Conservation (phyloP, 2,113 vertebrate genomes). For the Cryptomyrus ogoouensis region DNA sequence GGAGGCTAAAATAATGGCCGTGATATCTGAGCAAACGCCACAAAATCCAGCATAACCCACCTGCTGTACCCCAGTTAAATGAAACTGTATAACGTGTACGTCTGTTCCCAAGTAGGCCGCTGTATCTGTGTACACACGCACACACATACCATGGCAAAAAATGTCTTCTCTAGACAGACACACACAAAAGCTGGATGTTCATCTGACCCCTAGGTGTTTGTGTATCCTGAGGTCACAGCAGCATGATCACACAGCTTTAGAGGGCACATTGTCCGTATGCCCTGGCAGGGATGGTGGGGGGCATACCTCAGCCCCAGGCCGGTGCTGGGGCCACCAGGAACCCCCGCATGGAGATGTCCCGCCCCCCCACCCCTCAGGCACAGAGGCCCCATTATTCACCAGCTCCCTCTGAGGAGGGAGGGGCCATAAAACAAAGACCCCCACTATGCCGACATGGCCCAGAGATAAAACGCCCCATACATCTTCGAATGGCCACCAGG, state of each 20-base stretch:
- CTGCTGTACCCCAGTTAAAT: neutral
- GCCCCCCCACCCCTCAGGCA: constrained; percentile 35
- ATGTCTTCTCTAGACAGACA: neutral
- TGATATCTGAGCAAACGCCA: neutral
- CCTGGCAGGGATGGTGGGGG: neutral
- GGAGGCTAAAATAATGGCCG: neutral
- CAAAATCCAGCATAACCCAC: neutral
- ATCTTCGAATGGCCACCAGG: constrained; percentile 10
- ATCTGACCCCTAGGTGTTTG: neutral
- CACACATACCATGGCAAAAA: neutral
- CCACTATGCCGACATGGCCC: neutral
- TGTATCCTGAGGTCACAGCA: neutral
- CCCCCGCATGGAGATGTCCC: constrained; percentile 39
- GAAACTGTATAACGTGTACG: neutral
- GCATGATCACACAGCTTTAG: too few relatives aligned
- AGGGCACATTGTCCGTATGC: neutral
- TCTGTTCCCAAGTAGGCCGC: neutral
- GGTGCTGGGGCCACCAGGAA: constrained; percentile 38
- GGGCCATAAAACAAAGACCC: constrained; percentile 5
- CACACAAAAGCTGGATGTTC: neutral
- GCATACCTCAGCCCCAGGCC: neutral
- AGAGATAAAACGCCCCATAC: constrained; percentile 16
- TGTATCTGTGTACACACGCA: neutral
- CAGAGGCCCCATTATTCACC: constrained; percentile 63
- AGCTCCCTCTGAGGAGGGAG: constrained; percentile 18